Evolutionary conservation across 2,113 vertebrate species (phyloP).

Genomic region (Coreoperca whiteheadi): DNA sequence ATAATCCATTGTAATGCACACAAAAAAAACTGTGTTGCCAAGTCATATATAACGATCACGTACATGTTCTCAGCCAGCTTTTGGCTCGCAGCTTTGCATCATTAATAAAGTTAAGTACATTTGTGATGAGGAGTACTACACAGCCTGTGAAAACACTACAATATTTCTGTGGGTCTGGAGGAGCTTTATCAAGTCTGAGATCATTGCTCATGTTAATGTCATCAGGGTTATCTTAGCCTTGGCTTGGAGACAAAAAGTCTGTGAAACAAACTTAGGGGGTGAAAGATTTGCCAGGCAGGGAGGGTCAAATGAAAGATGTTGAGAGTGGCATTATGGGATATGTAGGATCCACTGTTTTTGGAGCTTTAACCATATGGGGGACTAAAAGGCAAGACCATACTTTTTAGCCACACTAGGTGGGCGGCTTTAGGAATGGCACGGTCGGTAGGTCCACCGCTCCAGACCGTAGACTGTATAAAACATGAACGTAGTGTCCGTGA

Average conservation of each 20-base stretch:
- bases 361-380: not conserved
- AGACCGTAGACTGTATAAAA: too few species aligned
- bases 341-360: not conserved
- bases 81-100: too few species aligned
- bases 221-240: not conserved
- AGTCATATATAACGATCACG: not conserved
- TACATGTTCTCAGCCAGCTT: conserved; percentile 2
- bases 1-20: not conserved
- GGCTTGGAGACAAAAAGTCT: not conserved
- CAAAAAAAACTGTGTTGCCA: not conserved
- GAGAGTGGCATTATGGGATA: not conserved
- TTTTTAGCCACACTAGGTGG: not conserved
- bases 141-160: not conserved
- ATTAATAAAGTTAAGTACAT: conserved; percentile 5
- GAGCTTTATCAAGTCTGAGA: not conserved
- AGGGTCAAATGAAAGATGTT: not conserved
- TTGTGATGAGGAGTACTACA: not conserved
- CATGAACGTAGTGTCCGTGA: too few species aligned
- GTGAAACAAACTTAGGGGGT: not conserved
- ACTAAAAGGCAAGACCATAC: not conserved
- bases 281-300: not conserved
- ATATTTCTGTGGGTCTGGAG: not conserved
- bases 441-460: not conserved
- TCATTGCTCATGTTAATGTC: not conserved
- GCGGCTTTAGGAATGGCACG: not conserved